phyloP scores from a whole-genome alignment of 1,140 invertebrate species.

The Drosophila suzukii region DNA sequence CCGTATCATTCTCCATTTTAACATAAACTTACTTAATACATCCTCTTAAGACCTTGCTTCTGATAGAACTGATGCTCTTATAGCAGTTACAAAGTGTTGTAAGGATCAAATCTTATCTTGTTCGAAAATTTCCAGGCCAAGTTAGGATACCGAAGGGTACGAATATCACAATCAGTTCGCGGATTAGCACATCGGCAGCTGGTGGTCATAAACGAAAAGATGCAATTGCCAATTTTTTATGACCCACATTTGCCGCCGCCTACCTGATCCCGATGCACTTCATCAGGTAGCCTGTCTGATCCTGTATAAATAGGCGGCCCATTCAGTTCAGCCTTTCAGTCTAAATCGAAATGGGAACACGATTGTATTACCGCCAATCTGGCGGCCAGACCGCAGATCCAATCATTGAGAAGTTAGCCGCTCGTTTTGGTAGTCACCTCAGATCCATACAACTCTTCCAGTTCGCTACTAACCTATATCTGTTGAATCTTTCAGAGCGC shows the following conservation, averaged over 20 bases:
- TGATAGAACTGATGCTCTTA: background rate
- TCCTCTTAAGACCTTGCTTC: too few species aligned
- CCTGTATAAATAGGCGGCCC: conserved; percentile 33
- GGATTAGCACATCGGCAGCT: conserved; percentile 35
- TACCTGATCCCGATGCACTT: conserved; percentile 36
- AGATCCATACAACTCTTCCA: background rate
- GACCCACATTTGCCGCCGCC: conserved; percentile 13
- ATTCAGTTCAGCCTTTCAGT: conserved; percentile 17
- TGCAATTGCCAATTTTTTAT: conserved; percentile 35
- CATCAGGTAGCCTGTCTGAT: conserved; percentile 1
- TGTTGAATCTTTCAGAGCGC: conserved; percentile 62
- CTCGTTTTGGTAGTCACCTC: conserved; percentile 60
- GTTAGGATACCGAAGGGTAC: background rate
- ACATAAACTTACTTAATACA: too few species aligned
- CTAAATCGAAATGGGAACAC: conserved; percentile 62
- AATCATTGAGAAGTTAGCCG: conserved; percentile 78
- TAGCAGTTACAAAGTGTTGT: background rate
- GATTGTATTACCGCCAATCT: conserved; percentile 73
- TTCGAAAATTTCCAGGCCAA: conserved; percentile 4
- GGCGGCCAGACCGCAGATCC: conserved; percentile 80
- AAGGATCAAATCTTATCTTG: background rate
- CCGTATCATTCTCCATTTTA: too few species aligned
- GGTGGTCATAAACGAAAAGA: conserved; percentile 44
- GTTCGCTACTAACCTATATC: conserved; percentile 5
- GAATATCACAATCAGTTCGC: conserved; percentile 1